Conservation (phyloP, 1,140 invertebrate genomes). For the Paraescarpia echinospica region DNA sequence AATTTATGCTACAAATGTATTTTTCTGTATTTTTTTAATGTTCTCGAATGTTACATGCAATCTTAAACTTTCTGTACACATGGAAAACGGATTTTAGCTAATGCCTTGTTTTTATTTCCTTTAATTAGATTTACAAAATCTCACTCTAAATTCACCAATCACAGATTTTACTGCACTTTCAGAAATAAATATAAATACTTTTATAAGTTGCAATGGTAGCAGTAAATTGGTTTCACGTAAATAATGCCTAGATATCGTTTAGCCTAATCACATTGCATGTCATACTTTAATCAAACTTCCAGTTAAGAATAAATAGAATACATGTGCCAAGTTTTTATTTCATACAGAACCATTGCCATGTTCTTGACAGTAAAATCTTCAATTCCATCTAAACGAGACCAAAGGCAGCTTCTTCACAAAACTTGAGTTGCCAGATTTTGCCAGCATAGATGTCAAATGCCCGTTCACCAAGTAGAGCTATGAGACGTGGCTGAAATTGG, state of each 20-base stretch:
- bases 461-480: conserved; percentile 50
- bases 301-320: background rate
- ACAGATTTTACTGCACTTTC: background rate
- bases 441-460: conserved; percentile 57
- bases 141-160: background rate
- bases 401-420: conserved; percentile 54
- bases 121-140: background rate
- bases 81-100: too few relatives aligned
- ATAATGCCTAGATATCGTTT: background rate
- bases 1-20: too few relatives aligned
- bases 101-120: too few relatives aligned
- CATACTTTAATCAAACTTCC: background rate
- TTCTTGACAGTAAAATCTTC: background rate
- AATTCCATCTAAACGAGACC: conserved; percentile 20
- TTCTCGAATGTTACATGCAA: too few relatives aligned
- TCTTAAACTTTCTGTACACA: too few relatives aligned
- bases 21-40: too few relatives aligned
- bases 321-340: too few relatives aligned
- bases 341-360: background rate
- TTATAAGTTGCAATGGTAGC: background rate
- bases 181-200: background rate
- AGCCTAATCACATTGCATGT: background rate
- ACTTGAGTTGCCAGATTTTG: conserved; percentile 59
- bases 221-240: background rate
- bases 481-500: conserved; percentile 49